A percentile compares a stretch with the other conserved stretches of the same genome.
Evolutionary conservation across 2,797 vertebrate species (phyloP).

Genomic region (Pteropus rufus): DNA sequence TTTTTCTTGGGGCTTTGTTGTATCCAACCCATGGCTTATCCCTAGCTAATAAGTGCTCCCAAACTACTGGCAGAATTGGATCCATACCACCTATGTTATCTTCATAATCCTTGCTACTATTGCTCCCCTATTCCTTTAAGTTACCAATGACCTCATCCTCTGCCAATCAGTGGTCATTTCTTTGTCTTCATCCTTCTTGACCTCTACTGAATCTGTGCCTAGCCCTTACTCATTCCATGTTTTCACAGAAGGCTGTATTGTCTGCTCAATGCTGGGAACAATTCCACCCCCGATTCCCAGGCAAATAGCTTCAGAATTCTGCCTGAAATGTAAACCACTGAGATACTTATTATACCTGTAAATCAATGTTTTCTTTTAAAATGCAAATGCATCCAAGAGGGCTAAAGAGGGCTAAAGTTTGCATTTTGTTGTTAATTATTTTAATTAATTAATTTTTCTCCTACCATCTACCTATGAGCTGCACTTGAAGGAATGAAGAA

Average conservation of each 20-base stretch:
- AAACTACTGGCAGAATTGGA: neutral
- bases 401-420: neutral
- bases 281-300: neutral
- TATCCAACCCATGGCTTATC: neutral
- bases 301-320: slow-evolving; percentile 52
- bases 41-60: neutral
- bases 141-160: slow-evolving; percentile 29
- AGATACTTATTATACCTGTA: neutral
- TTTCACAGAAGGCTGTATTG: slow-evolving; percentile 54
- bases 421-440: neutral
- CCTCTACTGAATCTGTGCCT: slow-evolving; percentile 28
- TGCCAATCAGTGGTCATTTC: slow-evolving; percentile 4
- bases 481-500: neutral
- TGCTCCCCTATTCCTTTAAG: neutral
- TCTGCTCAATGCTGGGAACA: neutral
- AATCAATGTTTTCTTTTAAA: neutral
- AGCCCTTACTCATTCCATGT: neutral
- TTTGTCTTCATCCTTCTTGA: slow-evolving; percentile 45
- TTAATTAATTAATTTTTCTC: slow-evolving; percentile 41
- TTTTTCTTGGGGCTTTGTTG: neutral
- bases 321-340: slow-evolving; percentile 21
- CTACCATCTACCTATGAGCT: neutral
- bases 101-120: neutral
- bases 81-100: neutral
- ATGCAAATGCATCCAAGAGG: neutral